Conservation (phyloP, 2,888 invertebrate species). For the Drosophila austrosaltans region DNA sequence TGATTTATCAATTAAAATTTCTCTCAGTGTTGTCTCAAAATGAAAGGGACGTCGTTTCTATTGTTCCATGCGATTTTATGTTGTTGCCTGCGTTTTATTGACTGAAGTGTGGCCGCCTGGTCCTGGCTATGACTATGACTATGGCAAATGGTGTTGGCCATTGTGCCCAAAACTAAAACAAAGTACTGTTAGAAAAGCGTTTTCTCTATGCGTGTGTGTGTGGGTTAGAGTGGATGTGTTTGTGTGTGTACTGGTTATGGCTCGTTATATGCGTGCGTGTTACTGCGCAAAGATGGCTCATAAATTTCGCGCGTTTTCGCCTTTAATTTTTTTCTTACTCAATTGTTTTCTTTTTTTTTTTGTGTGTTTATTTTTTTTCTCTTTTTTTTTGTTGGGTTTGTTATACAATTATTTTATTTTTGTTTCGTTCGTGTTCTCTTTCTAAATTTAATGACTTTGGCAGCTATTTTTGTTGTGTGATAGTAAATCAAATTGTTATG, state of each 20-base stretch:
- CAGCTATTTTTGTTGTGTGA: slow-evolving; percentile 39
- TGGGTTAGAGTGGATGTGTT: slow-evolving; percentile 6
- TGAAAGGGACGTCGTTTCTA: slow-evolving; percentile 37
- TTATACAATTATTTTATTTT: slow-evolving; percentile 47
- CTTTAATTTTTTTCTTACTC: slow-evolving; percentile 56
- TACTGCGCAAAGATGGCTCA: slow-evolving; percentile 75
- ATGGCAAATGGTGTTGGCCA: slow-evolving; percentile 57
- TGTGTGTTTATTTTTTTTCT: slow-evolving; percentile 21
- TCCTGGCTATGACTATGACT: slow-evolving; percentile 13
- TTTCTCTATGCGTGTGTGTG: slow-evolving; percentile 36
- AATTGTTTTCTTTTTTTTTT: slow-evolving; percentile 44
- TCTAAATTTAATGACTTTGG: slow-evolving; percentile 71
- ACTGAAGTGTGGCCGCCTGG: slow-evolving; percentile 58
- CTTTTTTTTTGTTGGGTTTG: slow-evolving; percentile 23
- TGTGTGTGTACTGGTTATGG: slow-evolving; percentile 64
- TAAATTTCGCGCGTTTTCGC: slow-evolving; percentile 76
- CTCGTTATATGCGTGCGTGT: slow-evolving; percentile 75
- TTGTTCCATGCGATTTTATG: slow-evolving; percentile 71
- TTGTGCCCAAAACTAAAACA: slow-evolving; percentile 76
- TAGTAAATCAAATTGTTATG: slow-evolving; percentile 70
- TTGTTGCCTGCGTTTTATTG: slow-evolving; percentile 77
- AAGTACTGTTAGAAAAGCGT: slow-evolving; percentile 71
- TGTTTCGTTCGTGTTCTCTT: slow-evolving; percentile 39
- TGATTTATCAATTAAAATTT: background rate
- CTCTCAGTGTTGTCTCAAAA: slow-evolving; percentile 42